phyloP scores from a whole-genome alignment of 1,140 invertebrate species.

The Drosophila suzukii region DNA sequence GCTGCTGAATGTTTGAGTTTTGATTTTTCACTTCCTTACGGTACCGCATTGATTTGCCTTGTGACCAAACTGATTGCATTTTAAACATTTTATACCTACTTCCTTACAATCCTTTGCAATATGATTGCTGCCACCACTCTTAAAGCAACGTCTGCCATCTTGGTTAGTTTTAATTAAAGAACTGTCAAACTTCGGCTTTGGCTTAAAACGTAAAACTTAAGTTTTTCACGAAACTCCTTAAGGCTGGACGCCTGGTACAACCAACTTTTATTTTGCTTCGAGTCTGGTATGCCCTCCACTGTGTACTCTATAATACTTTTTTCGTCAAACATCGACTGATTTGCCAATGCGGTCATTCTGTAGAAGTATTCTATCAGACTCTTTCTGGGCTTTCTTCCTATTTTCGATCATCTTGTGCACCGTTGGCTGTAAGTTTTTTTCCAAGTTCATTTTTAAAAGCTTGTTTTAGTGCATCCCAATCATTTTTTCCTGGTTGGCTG shows the following conservation, averaged over 20 bases:
- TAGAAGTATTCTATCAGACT: constrained; percentile 9
- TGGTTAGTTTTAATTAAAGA: background rate
- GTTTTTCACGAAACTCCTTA: background rate
- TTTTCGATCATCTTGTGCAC: background rate
- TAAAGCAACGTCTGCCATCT: constrained; percentile 3
- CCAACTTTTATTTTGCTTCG: constrained; percentile 10
- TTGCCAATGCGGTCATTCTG: background rate
- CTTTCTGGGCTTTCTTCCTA: too few species aligned
- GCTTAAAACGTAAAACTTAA: background rate
- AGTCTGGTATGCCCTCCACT: constrained; percentile 1
- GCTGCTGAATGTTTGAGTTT: background rate
- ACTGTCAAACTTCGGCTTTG: too few species aligned
- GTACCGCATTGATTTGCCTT: constrained; percentile 2
- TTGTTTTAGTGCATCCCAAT: constrained; percentile 1
- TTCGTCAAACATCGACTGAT: background rate
- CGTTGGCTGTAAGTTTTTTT: constrained; percentile 1
- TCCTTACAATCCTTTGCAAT: constrained; percentile 2
- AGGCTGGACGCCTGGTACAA: constrained; percentile 2
- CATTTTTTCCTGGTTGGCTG: background rate
- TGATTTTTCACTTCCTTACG: background rate
- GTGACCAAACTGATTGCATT: constrained; percentile 1
- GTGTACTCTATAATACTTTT: constrained; percentile 1
- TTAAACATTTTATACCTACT: background rate
- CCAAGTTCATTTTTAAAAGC: background rate
- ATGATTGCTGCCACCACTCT: background rate